Conservation (phyloP, 2,113 vertebrate genomes). For the Silurus asotus region DNA sequence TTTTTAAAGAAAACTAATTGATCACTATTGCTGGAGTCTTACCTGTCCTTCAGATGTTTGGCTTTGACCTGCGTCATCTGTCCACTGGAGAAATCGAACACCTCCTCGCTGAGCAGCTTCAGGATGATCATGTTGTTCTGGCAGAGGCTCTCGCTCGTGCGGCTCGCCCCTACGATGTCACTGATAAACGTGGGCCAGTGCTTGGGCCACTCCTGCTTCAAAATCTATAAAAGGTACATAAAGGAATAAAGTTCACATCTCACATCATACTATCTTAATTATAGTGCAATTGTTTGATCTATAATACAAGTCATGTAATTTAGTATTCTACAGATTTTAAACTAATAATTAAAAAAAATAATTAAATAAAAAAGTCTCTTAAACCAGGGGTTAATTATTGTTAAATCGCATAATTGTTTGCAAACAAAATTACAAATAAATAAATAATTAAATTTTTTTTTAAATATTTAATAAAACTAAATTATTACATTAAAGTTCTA, state of each 20-base stretch:
- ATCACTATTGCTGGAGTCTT: constrained; percentile 53
- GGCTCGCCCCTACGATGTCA: constrained; percentile 96
- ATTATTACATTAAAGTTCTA: no score
- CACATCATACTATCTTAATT: not conserved
- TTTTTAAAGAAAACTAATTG: no score
- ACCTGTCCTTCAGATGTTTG: constrained; percentile 99
- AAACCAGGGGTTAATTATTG: no score
- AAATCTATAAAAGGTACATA: constrained; percentile 75
- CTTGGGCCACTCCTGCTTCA: constrained; percentile 99
- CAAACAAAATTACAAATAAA: no score
- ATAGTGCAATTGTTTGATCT: not conserved
- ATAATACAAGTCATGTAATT: not conserved
- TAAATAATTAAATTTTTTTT: no score
- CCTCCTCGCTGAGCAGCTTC: constrained; percentile 96
- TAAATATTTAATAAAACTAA: no score
- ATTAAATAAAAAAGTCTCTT: no score
- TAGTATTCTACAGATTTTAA: not conserved
- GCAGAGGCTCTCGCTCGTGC: constrained; percentile 96
- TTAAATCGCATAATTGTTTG: no score
- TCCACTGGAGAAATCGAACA: constrained; percentile 98
- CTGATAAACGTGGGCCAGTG: constrained; percentile 99
- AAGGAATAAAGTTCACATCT: not conserved
- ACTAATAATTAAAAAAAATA: no score
- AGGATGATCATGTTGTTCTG: constrained; percentile 99
- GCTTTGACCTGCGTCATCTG: constrained; percentile 99